phyloP scores from a whole-genome alignment of 2,888 invertebrate species.

The Crioceris asparagi region DNA sequence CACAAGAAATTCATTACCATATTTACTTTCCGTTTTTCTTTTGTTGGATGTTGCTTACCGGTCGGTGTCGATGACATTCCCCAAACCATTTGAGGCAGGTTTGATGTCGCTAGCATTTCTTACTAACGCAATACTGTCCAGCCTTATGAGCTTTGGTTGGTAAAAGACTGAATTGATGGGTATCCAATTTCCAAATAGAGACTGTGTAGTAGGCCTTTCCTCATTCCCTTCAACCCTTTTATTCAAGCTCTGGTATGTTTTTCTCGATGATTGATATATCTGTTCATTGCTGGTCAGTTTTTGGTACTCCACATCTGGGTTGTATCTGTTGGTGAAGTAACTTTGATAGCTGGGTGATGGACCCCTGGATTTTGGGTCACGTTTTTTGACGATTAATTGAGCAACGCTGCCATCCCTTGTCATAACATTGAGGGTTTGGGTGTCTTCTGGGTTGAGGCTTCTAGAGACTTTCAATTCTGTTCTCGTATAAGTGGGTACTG shows the following conservation, averaged over 20 bases:
- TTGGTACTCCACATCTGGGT: slow-evolving; percentile 6
- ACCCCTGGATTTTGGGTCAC: slow-evolving; percentile 42
- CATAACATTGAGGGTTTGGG: slow-evolving; percentile 65
- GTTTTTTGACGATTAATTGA: slow-evolving; percentile 64
- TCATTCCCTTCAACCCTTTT: slow-evolving; percentile 6
- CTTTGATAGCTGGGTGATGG: slow-evolving; percentile 27
- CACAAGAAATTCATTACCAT: too few relatives aligned
- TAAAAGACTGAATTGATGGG: slow-evolving; percentile 31
- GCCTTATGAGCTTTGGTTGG: slow-evolving; percentile 29
- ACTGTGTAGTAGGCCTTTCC: slow-evolving; percentile 10
- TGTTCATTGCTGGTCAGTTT: slow-evolving; percentile 1
- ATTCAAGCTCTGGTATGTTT: slow-evolving; percentile 9
- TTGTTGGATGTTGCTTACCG: slow-evolving; percentile 23
- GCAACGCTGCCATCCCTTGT: slow-evolving; percentile 67
- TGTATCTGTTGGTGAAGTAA: slow-evolving; percentile 27
- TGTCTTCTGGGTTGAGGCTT: slow-evolving; percentile 65
- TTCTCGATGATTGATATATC: background rate
- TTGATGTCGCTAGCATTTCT: slow-evolving; percentile 28
- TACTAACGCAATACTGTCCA: slow-evolving; percentile 30
- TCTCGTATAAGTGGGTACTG: slow-evolving; percentile 47
- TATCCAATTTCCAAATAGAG: slow-evolving; percentile 35
- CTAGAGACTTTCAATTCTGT: slow-evolving; percentile 68
- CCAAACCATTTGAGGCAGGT: slow-evolving; percentile 20
- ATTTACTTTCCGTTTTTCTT: too few relatives aligned
- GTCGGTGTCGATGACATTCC: slow-evolving; percentile 32